phyloP scores from a whole-genome alignment of 2,797 vertebrate species.

The Chelonia mydas region DNA sequence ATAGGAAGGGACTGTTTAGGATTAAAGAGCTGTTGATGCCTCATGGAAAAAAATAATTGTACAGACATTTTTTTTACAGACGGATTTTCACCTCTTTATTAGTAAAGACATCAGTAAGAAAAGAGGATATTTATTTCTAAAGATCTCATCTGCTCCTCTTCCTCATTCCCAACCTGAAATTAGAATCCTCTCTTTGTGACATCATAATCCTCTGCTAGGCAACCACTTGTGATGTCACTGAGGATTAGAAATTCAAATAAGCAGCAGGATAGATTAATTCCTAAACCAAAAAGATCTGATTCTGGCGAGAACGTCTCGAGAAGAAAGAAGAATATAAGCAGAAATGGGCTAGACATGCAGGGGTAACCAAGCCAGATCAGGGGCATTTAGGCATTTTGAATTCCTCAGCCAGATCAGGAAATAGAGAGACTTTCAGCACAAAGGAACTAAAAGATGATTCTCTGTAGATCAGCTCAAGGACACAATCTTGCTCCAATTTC shows the following conservation, averaged over 20 bases:
- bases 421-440: neutral
- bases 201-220: slow-evolving; percentile 71
- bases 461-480: neutral
- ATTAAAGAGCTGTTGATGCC: slow-evolving; percentile 72
- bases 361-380: neutral
- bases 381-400: neutral
- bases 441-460: neutral
- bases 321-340: slow-evolving; percentile 59
- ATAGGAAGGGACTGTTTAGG: slow-evolving; percentile 64
- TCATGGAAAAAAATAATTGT: slow-evolving; percentile 72
- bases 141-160: slow-evolving; percentile 62
- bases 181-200: slow-evolving; percentile 74
- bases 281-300: slow-evolving; percentile 67
- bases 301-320: slow-evolving; percentile 68
- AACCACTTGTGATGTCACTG: slow-evolving; percentile 74
- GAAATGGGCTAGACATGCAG: slow-evolving; percentile 21
- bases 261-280: slow-evolving; percentile 60
- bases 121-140: slow-evolving; percentile 66
- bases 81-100: slow-evolving; percentile 69
- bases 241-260: slow-evolving; percentile 73
- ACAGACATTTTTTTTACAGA: slow-evolving; percentile 49
- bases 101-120: slow-evolving; percentile 64
- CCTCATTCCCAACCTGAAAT: slow-evolving; percentile 68
- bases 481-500: neutral
- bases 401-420: neutral